Conservation (phyloP, 2,113 vertebrate species). For the Hippocampus abdominalis region DNA sequence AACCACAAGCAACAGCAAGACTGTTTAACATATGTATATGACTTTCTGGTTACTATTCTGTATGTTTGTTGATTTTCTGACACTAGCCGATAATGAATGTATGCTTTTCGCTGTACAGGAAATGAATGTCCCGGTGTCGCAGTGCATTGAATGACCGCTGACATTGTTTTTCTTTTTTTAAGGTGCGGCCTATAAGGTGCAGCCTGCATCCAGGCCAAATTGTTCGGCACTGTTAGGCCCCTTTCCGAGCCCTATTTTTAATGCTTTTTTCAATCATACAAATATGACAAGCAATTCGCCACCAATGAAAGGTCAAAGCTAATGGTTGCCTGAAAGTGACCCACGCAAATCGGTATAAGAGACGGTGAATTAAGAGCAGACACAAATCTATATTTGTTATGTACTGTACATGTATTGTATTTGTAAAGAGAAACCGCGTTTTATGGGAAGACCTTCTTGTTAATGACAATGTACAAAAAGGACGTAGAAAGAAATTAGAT, state of each 20-base stretch:
- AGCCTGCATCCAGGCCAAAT: conserved; percentile 1
- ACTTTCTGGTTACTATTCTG: conserved; percentile 63
- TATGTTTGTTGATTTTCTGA: conserved; percentile 61
- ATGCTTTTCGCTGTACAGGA: conserved; percentile 74
- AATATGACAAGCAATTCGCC: conserved; percentile 2
- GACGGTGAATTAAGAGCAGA: conserved; percentile 28
- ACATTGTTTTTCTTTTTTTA: background rate
- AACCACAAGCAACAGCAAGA: conserved; percentile 53
- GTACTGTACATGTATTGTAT: conserved; percentile 75
- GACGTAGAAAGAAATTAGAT: conserved; percentile 63
- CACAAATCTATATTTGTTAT: conserved; percentile 73
- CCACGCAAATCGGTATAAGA: conserved; percentile 61
- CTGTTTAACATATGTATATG: conserved; percentile 68
- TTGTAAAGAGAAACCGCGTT: conserved; percentile 71
- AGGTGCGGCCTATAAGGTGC: background rate
- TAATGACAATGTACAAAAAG: conserved; percentile 55
- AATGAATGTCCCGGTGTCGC: conserved; percentile 67
- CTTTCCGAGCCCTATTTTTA: conserved; percentile 18
- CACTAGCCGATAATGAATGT: conserved; percentile 80
- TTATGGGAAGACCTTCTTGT: conserved; percentile 61
- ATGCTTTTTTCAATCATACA: conserved; percentile 34
- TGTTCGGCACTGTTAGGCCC: background rate
- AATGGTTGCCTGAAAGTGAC: conserved; percentile 50
- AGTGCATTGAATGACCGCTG: conserved; percentile 60
- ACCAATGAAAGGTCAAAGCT: conserved; percentile 27